Evolutionary conservation across 1,140 invertebrate genomes (phyloP), one percentile per base, ranked within the genome.

Genomic region (Drosophila tani): DNA sequence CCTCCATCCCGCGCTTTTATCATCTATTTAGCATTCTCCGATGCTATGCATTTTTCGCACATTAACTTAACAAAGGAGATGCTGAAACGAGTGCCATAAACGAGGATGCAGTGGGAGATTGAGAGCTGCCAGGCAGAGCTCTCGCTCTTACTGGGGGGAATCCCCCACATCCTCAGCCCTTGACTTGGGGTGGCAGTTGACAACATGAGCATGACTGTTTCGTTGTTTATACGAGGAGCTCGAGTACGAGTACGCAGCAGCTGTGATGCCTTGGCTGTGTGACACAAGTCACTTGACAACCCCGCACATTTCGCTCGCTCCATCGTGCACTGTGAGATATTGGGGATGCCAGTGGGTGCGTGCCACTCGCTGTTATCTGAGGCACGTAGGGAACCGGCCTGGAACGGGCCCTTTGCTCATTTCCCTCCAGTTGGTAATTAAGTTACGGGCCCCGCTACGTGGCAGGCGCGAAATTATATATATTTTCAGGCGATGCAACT

Each of bases 11-110:
- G 21, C 41, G n/a, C 49, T 55, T 63, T 84, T 79, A 82, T 79
- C 83, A 76, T 66, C 56, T 65, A 81, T 83, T 87, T 81, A 70
- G 63, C 63, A 88, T 88, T 88, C 80, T 67, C 51, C 82, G 82
- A 83, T 68, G 73, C 70, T 79, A 73, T 88, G 84, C 84, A 83
- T 81, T 88, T 86, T 81, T 82, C 76, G 70, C 79, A 74, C 83
- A 86, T 86, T 87, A 83, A 58, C 53, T 63, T 60, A 80, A 83
- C 81, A 81, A 87, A 80, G 80, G 57, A 50, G 47, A 45, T 71
- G 53, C 55, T 50, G 46, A 43, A 73, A 66, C 63, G 60, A 65
- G 59, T 17, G 56, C 60, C 57, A 81, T 75, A 81, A 81, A 81
- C 45, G 69, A 19, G 69, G 77, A 70, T 85, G 75, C 79, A 86